Percentiles rank a stretch among this genome's conserved stretches.
phyloP scores from a whole-genome alignment of 2,113 vertebrate genomes.

The Oncorhynchus keta region DNA sequence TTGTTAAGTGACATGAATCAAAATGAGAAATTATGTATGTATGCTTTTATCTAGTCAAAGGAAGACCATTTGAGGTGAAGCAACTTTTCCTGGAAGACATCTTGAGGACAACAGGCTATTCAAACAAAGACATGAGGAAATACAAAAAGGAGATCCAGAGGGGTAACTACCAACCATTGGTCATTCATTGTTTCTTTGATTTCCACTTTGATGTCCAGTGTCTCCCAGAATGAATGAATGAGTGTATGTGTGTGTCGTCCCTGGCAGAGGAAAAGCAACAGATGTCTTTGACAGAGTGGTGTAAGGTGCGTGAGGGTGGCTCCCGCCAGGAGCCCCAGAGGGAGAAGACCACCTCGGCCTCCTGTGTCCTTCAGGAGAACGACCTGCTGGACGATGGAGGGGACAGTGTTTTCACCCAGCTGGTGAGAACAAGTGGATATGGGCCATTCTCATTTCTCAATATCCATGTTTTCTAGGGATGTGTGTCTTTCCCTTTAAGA shows the following conservation, averaged over 20 bases:
- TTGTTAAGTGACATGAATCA: background rate
- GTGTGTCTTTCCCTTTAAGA: too few species aligned
- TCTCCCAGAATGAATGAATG: background rate
- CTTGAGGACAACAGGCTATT: conserved; percentile 84
- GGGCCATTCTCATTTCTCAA: background rate
- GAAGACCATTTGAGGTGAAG: conserved; percentile 89
- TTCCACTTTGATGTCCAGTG: background rate
- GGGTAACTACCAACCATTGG: conserved; percentile 68
- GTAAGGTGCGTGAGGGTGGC: conserved; percentile 68
- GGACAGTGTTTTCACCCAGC: conserved; percentile 73
- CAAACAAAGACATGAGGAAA: conserved; percentile 81
- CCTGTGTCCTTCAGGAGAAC: conserved; percentile 64
- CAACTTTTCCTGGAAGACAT: conserved; percentile 93
- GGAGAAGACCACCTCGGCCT: conserved; percentile 56
- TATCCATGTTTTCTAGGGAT: too few species aligned
- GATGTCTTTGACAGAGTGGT: conserved; percentile 83
- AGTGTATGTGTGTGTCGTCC: background rate
- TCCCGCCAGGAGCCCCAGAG: conserved; percentile 61
- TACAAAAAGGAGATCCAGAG: conserved; percentile 83
- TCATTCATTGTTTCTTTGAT: background rate
- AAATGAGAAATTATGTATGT: background rate
- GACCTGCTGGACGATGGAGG: conserved; percentile 68
- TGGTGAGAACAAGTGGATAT: conserved; percentile 67
- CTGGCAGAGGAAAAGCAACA: conserved; percentile 83
- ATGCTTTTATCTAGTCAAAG: conserved; percentile 72